These are phyloP conservation scores for Sebastes trivittatus DNA, from an alignment of 2,797 vertebrate genomes.

Conservation along the genomic window DNA sequence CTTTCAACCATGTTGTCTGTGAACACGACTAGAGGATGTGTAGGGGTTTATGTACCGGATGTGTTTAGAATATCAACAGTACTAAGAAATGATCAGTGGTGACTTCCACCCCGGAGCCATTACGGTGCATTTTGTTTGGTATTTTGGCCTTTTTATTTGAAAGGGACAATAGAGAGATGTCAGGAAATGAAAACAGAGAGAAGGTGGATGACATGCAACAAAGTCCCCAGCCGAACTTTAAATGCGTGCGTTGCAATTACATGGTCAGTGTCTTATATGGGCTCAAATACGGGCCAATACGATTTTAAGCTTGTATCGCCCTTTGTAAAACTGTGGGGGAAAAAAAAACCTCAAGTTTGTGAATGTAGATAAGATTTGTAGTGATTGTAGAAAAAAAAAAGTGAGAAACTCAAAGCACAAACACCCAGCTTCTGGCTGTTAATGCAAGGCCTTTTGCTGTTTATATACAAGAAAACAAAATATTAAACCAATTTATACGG, in stretches of 20 bases:
- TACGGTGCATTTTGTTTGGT: neutral
- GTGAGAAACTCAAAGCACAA: neutral
- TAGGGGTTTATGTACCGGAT: neutral
- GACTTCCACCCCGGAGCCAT: neutral
- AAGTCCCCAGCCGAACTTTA: neutral
- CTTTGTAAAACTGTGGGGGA: neutral
- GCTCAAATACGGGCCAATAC: neutral
- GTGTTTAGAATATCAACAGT: neutral
- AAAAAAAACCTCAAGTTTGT: neutral
- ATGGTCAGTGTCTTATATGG: neutral
- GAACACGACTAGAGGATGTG: neutral
- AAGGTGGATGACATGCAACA: neutral
- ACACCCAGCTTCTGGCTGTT: neutral
- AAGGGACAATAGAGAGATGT: neutral
- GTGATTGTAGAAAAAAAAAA: neutral
- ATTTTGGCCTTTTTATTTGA: neutral
- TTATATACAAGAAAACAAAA: neutral
- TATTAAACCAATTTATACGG: neutral
- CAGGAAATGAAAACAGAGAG: neutral
- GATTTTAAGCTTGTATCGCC: neutral
- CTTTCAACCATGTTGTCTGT: slow-evolving; percentile 11
- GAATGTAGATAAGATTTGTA: neutral
- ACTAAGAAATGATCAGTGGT: neutral
- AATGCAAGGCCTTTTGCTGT: neutral
- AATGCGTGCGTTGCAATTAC: neutral